Percentiles rank a stretch among this genome's conserved stretches.
phyloP scores from a whole-genome alignment of 2,113 vertebrate genomes.

The Astatoreochromis straeleni region DNA sequence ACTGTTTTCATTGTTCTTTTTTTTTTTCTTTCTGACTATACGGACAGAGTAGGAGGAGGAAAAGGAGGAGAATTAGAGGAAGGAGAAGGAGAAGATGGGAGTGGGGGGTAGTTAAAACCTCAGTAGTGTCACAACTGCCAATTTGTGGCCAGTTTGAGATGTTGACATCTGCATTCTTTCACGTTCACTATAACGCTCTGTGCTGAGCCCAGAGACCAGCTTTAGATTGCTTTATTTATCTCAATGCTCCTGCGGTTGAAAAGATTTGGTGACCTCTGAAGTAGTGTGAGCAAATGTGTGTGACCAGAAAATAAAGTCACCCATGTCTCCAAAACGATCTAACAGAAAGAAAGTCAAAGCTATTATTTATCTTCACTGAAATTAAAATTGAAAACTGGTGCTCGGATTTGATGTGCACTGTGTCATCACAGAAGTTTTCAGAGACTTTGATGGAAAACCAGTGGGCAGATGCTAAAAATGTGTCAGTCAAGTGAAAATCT shows the following conservation, averaged over 20 bases:
- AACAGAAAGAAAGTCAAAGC: background rate
- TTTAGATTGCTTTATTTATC: slow-evolving; percentile 68
- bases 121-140: slow-evolving; percentile 62
- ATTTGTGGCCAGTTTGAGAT: slow-evolving; percentile 60
- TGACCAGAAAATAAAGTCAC: background rate
- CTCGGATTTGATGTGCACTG: background rate
- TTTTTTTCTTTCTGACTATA: background rate
- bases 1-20: background rate
- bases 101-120: slow-evolving; percentile 50
- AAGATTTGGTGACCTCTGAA: background rate
- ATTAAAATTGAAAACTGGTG: background rate
- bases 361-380: background rate
- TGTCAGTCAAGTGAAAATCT: background rate
- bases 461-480: background rate
- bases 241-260: slow-evolving; percentile 32
- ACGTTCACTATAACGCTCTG: slow-evolving; percentile 30
- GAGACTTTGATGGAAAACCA: background rate
- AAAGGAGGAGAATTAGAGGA: background rate
- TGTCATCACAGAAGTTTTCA: background rate
- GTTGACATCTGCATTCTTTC: slow-evolving; percentile 71
- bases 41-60: background rate
- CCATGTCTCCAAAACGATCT: background rate
- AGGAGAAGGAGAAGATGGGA: background rate
- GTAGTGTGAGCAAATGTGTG: background rate
- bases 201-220: slow-evolving; percentile 9